These are phyloP conservation scores for Chiroxiphia lanceolata DNA, from an alignment of 2,797 vertebrate genomes.

Conservation along the genomic window DNA sequence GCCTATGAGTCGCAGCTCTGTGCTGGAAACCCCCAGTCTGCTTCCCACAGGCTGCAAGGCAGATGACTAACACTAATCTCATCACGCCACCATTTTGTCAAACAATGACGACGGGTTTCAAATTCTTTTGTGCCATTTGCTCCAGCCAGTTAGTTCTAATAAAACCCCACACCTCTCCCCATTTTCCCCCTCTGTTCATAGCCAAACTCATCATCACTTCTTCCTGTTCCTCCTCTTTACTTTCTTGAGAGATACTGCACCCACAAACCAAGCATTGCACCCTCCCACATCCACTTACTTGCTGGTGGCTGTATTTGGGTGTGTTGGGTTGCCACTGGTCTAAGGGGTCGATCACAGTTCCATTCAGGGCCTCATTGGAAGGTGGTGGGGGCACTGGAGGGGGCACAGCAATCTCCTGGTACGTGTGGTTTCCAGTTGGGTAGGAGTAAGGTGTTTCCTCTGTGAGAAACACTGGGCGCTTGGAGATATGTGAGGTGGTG, in stretches of 20 bases:
- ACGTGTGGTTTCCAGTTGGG: constrained; percentile 87
- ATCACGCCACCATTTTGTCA: not conserved
- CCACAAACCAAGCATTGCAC: not conserved
- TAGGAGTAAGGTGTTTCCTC: constrained; percentile 95
- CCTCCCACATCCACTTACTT: constrained; percentile 73
- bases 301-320: constrained; percentile 84
- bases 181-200: not conserved
- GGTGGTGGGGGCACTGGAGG: constrained; percentile 91
- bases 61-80: constrained; percentile 66
- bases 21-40: constrained; percentile 41
- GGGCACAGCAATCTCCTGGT: constrained; percentile 86
- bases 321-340: constrained; percentile 78
- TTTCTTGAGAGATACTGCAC: not conserved
- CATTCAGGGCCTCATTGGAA: constrained; percentile 90
- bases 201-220: not conserved
- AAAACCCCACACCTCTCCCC: not conserved
- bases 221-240: not conserved
- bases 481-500: constrained; percentile 96
- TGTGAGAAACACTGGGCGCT: constrained; percentile 87
- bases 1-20: constrained; percentile 23
- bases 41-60: not conserved
- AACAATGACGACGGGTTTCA: not conserved
- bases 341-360: constrained; percentile 81
- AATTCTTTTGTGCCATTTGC: not conserved
- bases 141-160: not conserved